Base-by-base conservation (phyloP, 2,888 invertebrate genomes). In the Parnassius orleans region DNA sequence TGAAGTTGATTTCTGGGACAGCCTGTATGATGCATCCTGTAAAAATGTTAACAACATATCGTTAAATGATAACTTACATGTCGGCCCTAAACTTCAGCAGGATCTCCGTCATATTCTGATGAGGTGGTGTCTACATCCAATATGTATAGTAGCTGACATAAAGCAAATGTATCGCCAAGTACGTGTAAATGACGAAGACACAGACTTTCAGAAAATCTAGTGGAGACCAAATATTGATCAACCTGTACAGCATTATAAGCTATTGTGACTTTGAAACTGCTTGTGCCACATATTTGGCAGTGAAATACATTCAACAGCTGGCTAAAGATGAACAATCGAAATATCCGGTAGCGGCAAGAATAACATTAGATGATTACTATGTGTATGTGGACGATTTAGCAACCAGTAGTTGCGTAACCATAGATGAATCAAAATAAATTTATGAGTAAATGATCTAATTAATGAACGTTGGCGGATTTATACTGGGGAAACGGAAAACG, bases 401-500 rank as follows among this genome's bases (percentile, higher is more conserved):
- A 19, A 52, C 58, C 9, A 43, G 52, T n/a, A 24, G 41, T n/a
- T 44, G 52, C 43, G 24, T 44, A n/a, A n/a, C 2, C 10, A 5
- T 14, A n/a, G 10, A 52, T 15, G 52, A 44, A 11, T 9, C 15
- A 19, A 43, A 2, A 19, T 44, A 9, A 44, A 52, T n/a, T n/a
- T n/a, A n/a, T 51, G 11, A 33, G n/a, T n/a, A 58, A 33, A 68
- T 73, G 65, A 71, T 64, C 50, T 47, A 62, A 3, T 24, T 73
- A 10, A 66, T 74, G 68, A 68, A 50, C 9, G 9, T 53, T 9
- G 71, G 73, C 10, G 69, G 74, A 5, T 74, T 73, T 57, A 14
- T 61, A 47, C 41, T 75, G 2, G 72, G 75, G 61, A 73, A 77
- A 58, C 75, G 74, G 74, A 60, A 66, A n/a, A 73, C 69, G 19